Evolutionary conservation across 1,140 invertebrate genomes (phyloP).

Genomic region (Hycleus cichorii): DNA sequence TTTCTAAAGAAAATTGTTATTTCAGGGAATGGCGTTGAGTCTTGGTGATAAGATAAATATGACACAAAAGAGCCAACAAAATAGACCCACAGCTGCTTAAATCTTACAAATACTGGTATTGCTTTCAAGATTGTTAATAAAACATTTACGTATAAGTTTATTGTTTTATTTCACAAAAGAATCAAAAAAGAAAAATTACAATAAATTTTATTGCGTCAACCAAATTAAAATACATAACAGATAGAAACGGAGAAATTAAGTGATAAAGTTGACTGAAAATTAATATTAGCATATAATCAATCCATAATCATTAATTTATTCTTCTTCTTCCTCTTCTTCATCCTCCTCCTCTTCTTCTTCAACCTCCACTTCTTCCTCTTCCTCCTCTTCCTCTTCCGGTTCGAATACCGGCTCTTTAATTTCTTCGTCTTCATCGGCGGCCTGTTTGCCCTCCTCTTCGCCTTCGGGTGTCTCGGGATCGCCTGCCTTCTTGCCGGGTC

Average conservation of each 20-base stretch:
- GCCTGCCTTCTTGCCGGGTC: slow-evolving; percentile 83
- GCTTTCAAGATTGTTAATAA: background rate
- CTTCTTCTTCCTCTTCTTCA: slow-evolving; percentile 65
- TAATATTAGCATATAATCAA: background rate
- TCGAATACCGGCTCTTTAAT: slow-evolving; percentile 57
- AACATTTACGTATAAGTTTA: no score
- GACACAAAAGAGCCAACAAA: slow-evolving; percentile 68
- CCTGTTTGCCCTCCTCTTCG: slow-evolving; percentile 73
- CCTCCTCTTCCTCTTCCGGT: slow-evolving; percentile 65
- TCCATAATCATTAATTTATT: slow-evolving; percentile 50
- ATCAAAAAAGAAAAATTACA: background rate
- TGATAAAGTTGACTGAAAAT: background rate
- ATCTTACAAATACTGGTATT: background rate
- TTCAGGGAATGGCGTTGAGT: slow-evolving; percentile 84
- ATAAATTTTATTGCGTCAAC: background rate
- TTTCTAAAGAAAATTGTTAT: no score
- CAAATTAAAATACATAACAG: background rate
- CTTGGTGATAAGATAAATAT: slow-evolving; percentile 94
- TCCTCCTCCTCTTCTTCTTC: slow-evolving; percentile 56
- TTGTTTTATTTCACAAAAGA: no score
- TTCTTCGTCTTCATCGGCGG: slow-evolving; percentile 60
- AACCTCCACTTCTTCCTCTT: slow-evolving; percentile 60
- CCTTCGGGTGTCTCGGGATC: slow-evolving; percentile 82
- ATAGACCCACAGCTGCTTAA: slow-evolving; percentile 50
- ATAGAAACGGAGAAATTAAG: background rate